Base-by-base conservation (phyloP, 2,113 vertebrate genomes). In the Centropus unirufus region DNA sequence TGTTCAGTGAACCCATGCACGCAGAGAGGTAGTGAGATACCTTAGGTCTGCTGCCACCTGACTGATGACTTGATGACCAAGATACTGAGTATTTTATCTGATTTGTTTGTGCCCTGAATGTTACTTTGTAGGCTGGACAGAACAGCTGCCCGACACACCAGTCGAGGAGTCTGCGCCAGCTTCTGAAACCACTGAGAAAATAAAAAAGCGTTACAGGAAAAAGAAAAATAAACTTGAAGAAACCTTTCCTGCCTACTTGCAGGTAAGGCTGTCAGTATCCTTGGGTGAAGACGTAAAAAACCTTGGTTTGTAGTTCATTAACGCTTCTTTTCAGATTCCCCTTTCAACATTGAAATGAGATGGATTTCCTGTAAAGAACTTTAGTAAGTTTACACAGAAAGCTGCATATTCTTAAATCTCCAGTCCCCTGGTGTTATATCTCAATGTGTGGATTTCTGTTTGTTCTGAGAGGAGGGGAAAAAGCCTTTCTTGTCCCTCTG, bases 161-260 rank as follows among this genome's bases (percentile, higher is more conserved):
- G 95, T 98, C 68, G 98, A 99, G 80, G 99, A 99, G 84, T 97
- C 97, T 4, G 78, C 80, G 12, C 97, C 98, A 24, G 94, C 97
- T 47, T 96, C 96, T 24, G 98, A 99, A 32, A 98, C 96, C 68
- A 97, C 97, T n/a, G 99, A 99, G 90, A 99, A 99, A 96, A 99
- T 98, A 36, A 99, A 99, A 96, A 99, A 99, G 92, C 98, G 99
- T 82, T 99, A 99, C 96, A 98, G 99, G 40, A 99, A 99, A 97
- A 99, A 99, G 98, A 99, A 99, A 96, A 99, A 99, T 7, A 99
- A 99, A 79, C 98, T 99, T 8, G 99, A 99, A 93, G 99, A 99
- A 95, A 98, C 97, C 2, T 99, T 99, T 73, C 99, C 99, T 46
- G 98, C 98, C 4, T 99, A 99, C 72, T 97, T 99, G 44, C 99